phyloP scores from a whole-genome alignment of 2,888 invertebrate species.

The Steinernema hermaphroditum region DNA sequence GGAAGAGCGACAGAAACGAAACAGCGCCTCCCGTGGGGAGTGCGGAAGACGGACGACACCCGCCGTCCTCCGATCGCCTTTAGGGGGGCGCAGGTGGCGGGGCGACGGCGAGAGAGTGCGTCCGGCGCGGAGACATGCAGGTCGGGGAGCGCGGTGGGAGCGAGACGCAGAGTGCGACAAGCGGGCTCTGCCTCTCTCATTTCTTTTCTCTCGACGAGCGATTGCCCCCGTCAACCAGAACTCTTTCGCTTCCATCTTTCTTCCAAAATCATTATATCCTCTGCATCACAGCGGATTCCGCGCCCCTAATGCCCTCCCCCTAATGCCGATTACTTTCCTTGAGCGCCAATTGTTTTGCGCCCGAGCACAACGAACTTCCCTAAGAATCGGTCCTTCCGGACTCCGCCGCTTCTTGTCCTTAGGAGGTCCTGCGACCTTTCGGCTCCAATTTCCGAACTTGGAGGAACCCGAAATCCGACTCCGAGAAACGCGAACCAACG shows the following conservation, averaged over 20 bases:
- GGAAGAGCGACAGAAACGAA: not conserved
- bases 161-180: constrained; percentile 24
- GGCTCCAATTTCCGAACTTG: no score
- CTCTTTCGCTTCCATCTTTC: constrained; percentile 23
- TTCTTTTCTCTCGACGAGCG: constrained; percentile 31
- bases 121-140: not conserved
- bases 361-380: no score
- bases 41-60: not conserved
- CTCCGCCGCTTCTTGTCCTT: no score
- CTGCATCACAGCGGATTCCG: no score
- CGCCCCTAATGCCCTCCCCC: no score
- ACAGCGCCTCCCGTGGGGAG: not conserved
- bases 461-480: no score
- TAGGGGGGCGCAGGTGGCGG: not conserved
- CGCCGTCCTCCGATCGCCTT: not conserved
- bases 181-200: constrained; percentile 30
- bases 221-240: constrained; percentile 29
- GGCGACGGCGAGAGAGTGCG: not conserved
- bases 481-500: constrained; percentile 15
- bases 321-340: no score
- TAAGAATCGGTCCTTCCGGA: no score
- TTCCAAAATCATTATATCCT: constrained; percentile 19
- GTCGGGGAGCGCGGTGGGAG: not conserved
- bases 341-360: no score
- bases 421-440: no score